Evolutionary conservation across 1,140 invertebrate species (phyloP), one percentile per base, ranked within the genome.

Genomic region (Drosophila busckii): DNA sequence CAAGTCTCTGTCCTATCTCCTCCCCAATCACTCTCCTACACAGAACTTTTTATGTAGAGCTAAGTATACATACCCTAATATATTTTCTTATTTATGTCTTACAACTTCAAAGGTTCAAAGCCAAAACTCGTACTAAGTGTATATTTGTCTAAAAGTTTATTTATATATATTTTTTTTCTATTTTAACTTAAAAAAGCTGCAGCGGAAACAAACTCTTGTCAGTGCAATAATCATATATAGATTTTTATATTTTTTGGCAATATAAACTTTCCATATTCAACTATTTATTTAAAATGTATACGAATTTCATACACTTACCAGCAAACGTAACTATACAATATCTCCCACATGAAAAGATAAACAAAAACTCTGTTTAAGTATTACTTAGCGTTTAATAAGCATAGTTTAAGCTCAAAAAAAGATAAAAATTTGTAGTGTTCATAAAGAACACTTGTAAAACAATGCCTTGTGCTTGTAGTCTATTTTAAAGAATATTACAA

Each of bases 281-380:
- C 60, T 78, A 65, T 59, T 76, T 65, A 76, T 80, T 70, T 67
- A 38, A 62, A 63, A 63, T 54, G 15, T 52, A 15, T 28, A 35
- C 28, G 46, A 35, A 50, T 37, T 42, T 46, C 38, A 54, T 26
- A 20, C 34, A 53, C 34, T 52, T 61, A 35, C 37, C 45, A 46
- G 19, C 37, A 49, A 61, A n/a, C 26, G 42, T 52, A 67, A 52
- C 44, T 34, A 41, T 40, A 59, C 48, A 44, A 44, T 56, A 50
- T 55, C n/a, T 16, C 22, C 28, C 45, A 28, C 19, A 19, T 29
- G 49, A 23, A 25, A 59, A 44, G 20, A 10, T 37, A 58, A 63
- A 29, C 22, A 80, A 55, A 55, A 62, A 75, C 66, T 82, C 70
- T 82, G 70, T 67, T 82, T 82, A 82, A 83, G 75, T 82, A 82